phyloP scores from a whole-genome alignment of 1,140 invertebrate genomes.

The Megalopta genalis region DNA sequence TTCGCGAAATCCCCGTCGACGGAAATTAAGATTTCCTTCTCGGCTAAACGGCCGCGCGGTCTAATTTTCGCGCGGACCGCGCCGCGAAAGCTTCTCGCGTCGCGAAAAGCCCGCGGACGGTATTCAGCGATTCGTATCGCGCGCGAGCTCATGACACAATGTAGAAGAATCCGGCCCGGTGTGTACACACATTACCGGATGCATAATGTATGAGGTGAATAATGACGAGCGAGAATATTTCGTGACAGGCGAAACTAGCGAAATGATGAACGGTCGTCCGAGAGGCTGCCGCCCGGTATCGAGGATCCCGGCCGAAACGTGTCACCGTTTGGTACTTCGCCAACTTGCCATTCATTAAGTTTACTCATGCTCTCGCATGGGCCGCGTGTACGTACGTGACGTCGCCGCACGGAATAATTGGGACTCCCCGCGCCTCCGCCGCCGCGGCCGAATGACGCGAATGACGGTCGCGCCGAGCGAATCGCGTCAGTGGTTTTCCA shows the following conservation, averaged over 20 bases:
- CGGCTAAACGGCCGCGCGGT: neutral
- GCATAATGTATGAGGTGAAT: neutral
- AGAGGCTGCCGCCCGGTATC: conserved; percentile 9
- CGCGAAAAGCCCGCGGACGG: neutral
- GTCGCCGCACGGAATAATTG: conserved; percentile 46
- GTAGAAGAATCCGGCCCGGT: neutral
- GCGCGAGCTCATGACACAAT: neutral
- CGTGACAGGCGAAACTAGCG: conserved; percentile 28
- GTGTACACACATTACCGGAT: neutral
- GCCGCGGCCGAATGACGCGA: conserved; percentile 16
- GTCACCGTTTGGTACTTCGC: conserved; percentile 39
- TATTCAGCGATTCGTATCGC: conserved; percentile 21
- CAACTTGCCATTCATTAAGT: conserved; percentile 60
- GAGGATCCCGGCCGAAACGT: conserved; percentile 17
- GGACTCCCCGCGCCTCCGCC: neutral
- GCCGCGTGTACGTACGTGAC: conserved; percentile 1
- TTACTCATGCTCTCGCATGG: conserved; percentile 13
- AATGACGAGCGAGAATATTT: conserved; percentile 14
- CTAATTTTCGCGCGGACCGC: neutral
- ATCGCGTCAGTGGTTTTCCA: conserved; percentile 5
- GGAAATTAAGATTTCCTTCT: conserved; percentile 50
- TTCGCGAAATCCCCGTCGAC: conserved; percentile 21
- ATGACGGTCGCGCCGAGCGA: neutral
- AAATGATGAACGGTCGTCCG: conserved; percentile 46
- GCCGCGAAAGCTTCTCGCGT: neutral